These are phyloP conservation scores for Phenganax stokvisi DNA, from an alignment of 92 coral and sea anemone species.

Conservation along the genomic window DNA sequence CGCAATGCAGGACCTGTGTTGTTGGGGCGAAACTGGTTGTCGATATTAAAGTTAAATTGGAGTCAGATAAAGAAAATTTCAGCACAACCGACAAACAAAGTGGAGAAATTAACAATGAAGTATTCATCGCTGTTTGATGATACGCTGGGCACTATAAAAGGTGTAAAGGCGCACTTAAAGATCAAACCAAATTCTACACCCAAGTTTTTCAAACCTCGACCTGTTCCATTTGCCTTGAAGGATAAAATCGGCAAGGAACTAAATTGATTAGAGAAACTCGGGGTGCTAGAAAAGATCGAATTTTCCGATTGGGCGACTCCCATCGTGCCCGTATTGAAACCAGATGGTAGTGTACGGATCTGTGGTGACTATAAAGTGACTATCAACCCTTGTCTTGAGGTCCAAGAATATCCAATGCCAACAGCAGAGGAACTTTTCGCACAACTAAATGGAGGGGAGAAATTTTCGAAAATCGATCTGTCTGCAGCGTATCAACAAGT, in stretches of 20 bases:
- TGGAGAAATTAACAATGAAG: constrained; percentile 21
- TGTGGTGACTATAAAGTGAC: constrained; percentile 32
- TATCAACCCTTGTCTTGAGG: constrained; percentile 38
- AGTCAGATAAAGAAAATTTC: constrained; percentile 36
- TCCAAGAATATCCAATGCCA: constrained; percentile 42
- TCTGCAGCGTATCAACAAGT: constrained; percentile 52
- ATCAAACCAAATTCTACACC: constrained; percentile 50
- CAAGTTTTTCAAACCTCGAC: constrained; percentile 46
- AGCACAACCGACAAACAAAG: constrained; percentile 5
- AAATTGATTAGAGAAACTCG: constrained; percentile 40
- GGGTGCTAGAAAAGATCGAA: constrained; percentile 43
- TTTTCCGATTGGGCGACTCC: constrained; percentile 42
- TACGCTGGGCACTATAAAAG: constrained; percentile 45
- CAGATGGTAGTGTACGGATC: constrained; percentile 32
- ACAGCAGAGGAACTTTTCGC: constrained; percentile 21
- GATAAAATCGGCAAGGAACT: constrained; percentile 45
- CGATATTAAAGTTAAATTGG: constrained; percentile 42
- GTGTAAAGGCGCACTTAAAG: constrained; percentile 32
- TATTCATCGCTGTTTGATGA: constrained; percentile 50
- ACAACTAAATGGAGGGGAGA: constrained; percentile 40
- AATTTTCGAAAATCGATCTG: constrained; percentile 50
- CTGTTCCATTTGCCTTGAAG: constrained; percentile 44
- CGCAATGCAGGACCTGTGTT: constrained; percentile 27
- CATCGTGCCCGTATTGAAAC: constrained; percentile 41
- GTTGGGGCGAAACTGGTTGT: constrained; percentile 42